These are phyloP conservation scores for Eupsittula cactorum DNA, from an alignment of 2,113 vertebrate species.

Conservation along the genomic window DNA sequence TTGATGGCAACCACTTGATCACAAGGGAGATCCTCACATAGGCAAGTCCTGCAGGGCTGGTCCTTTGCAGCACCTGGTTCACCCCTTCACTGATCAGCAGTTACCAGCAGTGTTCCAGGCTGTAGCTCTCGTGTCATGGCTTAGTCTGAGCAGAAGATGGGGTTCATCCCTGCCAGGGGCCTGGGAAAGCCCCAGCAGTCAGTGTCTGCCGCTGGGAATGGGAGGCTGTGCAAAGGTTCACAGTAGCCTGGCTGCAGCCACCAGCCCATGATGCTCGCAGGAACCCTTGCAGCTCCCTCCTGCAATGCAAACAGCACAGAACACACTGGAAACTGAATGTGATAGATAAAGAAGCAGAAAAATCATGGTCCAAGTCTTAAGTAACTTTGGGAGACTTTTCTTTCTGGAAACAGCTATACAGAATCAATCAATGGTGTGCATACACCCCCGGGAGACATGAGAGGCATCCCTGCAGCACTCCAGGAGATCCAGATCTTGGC, in stretches of 20 bases:
- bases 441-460: not conserved
- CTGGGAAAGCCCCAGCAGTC: not conserved
- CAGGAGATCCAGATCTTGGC: not conserved
- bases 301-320: not conserved
- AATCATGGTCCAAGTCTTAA: not conserved
- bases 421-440: not conserved
- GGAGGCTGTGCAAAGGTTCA: not conserved
- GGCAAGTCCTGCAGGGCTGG: not conserved
- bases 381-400: not conserved
- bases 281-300: not conserved
- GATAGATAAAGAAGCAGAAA: not conserved
- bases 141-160: not conserved
- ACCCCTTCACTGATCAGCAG: not conserved
- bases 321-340: not conserved
- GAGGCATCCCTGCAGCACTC: not conserved
- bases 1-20: not conserved
- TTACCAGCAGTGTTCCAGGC: not conserved
- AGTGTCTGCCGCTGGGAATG: rapidly evolving
- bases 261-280: not conserved
- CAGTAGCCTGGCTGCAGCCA: not conserved
- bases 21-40: not conserved
- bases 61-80: not conserved
- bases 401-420: not conserved
- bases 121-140: rapidly evolving
- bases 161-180: not conserved